Base-by-base conservation (phyloP, 2,888 invertebrate genomes). In the Epistrophe eligans region DNA sequence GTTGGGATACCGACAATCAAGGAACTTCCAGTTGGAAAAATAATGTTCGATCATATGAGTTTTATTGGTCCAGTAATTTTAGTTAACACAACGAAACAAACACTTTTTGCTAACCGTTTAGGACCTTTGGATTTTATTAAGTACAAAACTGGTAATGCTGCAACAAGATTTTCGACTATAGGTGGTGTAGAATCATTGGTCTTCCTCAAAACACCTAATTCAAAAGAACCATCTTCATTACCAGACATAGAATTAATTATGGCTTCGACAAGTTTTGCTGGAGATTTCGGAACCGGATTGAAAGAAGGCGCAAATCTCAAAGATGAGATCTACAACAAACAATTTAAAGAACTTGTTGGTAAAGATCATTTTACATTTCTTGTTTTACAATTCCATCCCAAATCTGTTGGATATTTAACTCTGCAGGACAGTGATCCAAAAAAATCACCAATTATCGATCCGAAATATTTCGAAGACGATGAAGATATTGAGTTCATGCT, bases 311-410 rank as follows among this genome's bases (percentile, higher is more conserved):
- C 95, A 92, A 94, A 94, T 89, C 92, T 95, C 35, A 92, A 93
- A n/a, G 93, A 95, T 1, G 92, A 94, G 32, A 92, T 95, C 19
- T 95, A 95, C 89, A 90, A 94, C n/a, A 91, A 92, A 64, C 93
- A 95, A 45, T 96, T 94, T 90, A 93, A 94, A 62, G 92, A 94
- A 0, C 90, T 96, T n/a, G 94, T 94, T 64, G 92, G 91, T 11
- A 89, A 88, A 67, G 96, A 94, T 93, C 94, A 94, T n/a, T 95
- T 94, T 93, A 94, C 93, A 64, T 92, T 95, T 15, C 94, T 96
- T 73, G 95, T 96, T 0, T 95, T 97, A 93, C 92, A 97, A 40
- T 94, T 97, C 71, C 95, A 96, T 90, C 97, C 97, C 0, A 95
- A 95, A 90, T 97, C 97, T 15, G 93, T 94, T 19, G 97, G 97